Conservation (phyloP, 2,888 invertebrate genomes). For the Hedya salicella region DNA sequence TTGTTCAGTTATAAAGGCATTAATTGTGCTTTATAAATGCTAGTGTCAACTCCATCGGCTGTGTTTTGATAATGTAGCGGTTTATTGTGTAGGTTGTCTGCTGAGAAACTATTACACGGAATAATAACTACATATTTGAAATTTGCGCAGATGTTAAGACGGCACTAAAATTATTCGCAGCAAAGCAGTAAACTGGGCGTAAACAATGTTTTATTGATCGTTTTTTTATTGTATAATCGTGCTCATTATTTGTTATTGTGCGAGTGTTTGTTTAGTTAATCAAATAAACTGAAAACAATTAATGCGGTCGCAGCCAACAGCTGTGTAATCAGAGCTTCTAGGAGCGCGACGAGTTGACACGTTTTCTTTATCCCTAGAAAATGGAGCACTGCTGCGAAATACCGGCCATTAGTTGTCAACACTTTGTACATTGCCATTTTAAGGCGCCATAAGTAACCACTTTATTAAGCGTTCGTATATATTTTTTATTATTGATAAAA, state of each 20-base stretch:
- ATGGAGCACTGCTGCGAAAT: background rate
- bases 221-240: conserved; percentile 31
- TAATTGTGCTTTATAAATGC: conserved; percentile 27
- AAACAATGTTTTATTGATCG: conserved; percentile 32
- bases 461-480: conserved; percentile 8
- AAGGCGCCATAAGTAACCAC: conserved; percentile 39
- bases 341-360: conserved; percentile 22
- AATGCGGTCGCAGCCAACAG: conserved; percentile 23
- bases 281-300: conserved; percentile 29
- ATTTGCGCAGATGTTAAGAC: conserved; percentile 33
- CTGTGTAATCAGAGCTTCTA: conserved; percentile 35
- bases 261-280: conserved; percentile 27
- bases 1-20: conserved; percentile 38
- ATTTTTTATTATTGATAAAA: conserved; percentile 1
- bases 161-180: conserved; percentile 29
- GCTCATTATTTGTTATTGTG: conserved; percentile 28
- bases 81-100: background rate
- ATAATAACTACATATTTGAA: conserved; percentile 26
- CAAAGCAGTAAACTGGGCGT: conserved; percentile 28
- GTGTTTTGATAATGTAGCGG: background rate
- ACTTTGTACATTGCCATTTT: conserved; percentile 17
- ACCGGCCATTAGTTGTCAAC: conserved; percentile 1
- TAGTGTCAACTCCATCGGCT: background rate
- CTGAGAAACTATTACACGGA: conserved; percentile 1
- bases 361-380: conserved; percentile 1